phyloP scores from a whole-genome alignment of 2,113 vertebrate genomes.

The Vimba vimba region DNA sequence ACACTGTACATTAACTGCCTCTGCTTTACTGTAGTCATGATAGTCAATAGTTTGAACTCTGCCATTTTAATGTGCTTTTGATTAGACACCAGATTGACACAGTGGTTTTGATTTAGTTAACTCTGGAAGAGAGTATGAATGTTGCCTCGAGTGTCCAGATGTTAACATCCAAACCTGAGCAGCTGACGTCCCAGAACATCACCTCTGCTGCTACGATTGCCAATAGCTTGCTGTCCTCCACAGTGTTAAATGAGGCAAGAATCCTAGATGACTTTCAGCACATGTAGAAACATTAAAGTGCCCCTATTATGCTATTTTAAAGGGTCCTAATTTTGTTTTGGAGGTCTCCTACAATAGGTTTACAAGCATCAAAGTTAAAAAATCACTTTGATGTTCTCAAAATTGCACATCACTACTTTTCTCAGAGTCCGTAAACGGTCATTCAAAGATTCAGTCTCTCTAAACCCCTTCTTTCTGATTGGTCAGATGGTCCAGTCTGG shows the following conservation, averaged over 20 bases:
- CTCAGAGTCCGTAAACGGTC: too few species aligned
- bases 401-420: too few species aligned
- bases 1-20: background rate
- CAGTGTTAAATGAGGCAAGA: conserved; percentile 1
- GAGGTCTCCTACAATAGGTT: too few species aligned
- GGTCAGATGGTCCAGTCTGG: too few species aligned
- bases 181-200: conserved; percentile 42
- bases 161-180: conserved; percentile 42
- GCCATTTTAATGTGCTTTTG: background rate
- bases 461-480: too few species aligned
- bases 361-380: too few species aligned
- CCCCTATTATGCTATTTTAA: too few species aligned
- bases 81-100: background rate
- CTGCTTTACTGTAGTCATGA: background rate
- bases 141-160: conserved; percentile 41
- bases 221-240: background rate
- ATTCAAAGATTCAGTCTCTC: too few species aligned
- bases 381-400: too few species aligned
- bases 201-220: conserved; percentile 34
- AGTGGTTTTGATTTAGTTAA: background rate
- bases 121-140: background rate
- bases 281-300: too few species aligned
- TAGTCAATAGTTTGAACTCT: background rate
- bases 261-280: background rate
- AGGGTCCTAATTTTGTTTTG: too few species aligned